Evolutionary conservation across 2,113 vertebrate genomes (phyloP), one percentile per base, ranked within the genome.

Genomic region (Peucedramus taeniatus): DNA sequence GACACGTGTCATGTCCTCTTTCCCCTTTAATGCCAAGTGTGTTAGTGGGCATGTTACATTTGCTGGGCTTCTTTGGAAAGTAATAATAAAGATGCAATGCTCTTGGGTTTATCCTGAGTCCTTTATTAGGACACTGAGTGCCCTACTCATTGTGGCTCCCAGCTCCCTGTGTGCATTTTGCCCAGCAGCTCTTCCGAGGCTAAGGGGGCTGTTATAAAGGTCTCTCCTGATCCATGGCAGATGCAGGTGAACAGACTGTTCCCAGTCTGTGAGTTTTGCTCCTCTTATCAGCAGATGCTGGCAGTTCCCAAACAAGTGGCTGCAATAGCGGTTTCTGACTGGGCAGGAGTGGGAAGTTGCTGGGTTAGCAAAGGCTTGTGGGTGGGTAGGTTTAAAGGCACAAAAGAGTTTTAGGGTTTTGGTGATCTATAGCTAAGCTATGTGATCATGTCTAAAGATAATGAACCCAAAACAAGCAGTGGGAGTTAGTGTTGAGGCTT

Each of bases 121-220:
- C 11, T 61, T 39, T 61, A 28, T 61, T 61, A 61, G 59, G 59
- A 28, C 31, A 6, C 15, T 10, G 50, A 59, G 22, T 6, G 10
- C 45, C 23, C 54, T 31, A 0, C 12, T 64, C 0, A 0, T 27
- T 1, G 8, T 33, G 11, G 15, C 40, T 76, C 9, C 1, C 1
- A 16, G 18, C 15, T 86, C 24, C 0, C 1, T 18, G 7, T 5
- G 31, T 31, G 31, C 5, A 0, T 65, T 72, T 88, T 61, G 51
- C 44, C 31, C 28, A 65, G 71, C 49, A 69, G 75, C 42, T 66
- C 20, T 76, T 18, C 1, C 0, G 1, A 5, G 2, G 22, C 14
- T 1, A 3, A 23, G 39, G 4, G 27, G 8, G 40, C 50, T 83
- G 76, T 70, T 47, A 10, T 13, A 65, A 70, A 83, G 63, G 68